Conservation (phyloP, 2,797 vertebrate species). For the Ctenosaura bakeri region DNA sequence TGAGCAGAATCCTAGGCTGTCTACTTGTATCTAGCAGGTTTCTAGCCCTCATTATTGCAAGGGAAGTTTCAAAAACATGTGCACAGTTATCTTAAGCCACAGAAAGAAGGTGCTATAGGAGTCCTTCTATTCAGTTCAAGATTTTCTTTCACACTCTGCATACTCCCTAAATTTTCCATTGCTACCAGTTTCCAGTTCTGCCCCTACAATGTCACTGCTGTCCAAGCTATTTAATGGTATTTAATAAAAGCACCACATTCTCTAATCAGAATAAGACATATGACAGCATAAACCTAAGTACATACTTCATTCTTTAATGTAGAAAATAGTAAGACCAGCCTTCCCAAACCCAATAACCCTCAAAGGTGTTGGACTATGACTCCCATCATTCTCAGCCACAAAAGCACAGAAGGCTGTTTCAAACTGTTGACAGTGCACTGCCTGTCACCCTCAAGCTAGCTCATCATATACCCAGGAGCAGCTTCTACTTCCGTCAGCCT, state of each 20-base stretch:
- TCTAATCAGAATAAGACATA: background rate
- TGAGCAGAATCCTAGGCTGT: background rate
- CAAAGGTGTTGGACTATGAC: background rate
- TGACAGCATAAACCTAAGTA: background rate
- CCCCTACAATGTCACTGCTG: too few species aligned
- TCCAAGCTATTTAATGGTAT: background rate
- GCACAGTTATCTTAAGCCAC: background rate
- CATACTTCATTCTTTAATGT: background rate
- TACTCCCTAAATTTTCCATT: background rate
- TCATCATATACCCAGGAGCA: constrained; percentile 30
- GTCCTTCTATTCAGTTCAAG: background rate
- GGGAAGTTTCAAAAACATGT: background rate
- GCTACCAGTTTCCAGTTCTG: background rate
- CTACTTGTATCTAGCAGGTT: background rate
- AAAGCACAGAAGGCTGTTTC: background rate
- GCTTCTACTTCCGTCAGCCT: background rate
- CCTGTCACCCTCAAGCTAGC: constrained; percentile 33
- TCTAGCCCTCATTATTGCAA: background rate
- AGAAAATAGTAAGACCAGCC: background rate
- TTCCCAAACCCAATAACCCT: background rate
- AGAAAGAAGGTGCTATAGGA: background rate
- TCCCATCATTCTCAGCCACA: background rate
- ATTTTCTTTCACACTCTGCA: background rate
- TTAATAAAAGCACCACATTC: background rate
- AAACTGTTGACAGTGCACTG: constrained; percentile 29